phyloP scores from a whole-genome alignment of 2,797 vertebrate species.

The Gobio occitaniae region DNA sequence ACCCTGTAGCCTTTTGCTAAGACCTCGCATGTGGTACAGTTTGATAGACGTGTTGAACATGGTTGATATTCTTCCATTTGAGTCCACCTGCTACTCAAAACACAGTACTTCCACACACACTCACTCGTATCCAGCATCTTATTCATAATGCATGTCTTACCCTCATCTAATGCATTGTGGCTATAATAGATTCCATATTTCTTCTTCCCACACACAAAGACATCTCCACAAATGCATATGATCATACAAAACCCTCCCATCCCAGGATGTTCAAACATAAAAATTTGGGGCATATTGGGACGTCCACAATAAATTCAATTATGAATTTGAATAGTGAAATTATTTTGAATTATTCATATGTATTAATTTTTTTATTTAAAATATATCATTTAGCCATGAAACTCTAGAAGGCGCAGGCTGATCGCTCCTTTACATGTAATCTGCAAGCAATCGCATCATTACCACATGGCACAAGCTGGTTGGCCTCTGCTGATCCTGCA shows the following conservation, averaged over 20 bases:
- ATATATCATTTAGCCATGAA: too few relatives aligned
- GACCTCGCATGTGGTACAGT: constrained; percentile 16
- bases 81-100: constrained; percentile 50
- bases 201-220: constrained; percentile 67
- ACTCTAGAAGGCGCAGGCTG: too few relatives aligned
- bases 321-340: background rate
- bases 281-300: background rate
- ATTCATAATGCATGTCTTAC: constrained; percentile 78
- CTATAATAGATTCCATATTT: constrained; percentile 70
- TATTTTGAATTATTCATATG: too few relatives aligned
- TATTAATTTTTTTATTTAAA: too few relatives aligned
- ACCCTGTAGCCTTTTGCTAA: background rate
- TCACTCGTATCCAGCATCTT: constrained; percentile 62
- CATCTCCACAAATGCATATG: constrained; percentile 29
- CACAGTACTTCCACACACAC: constrained; percentile 42
- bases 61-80: constrained; percentile 31
- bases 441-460: too few relatives aligned
- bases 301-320: background rate
- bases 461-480: too few relatives aligned
- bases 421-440: too few relatives aligned
- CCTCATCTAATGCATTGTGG: constrained; percentile 64
- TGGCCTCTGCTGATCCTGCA: too few relatives aligned
- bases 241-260: constrained; percentile 13
- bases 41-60: constrained; percentile 10
- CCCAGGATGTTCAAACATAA: constrained; percentile 9